Base-by-base conservation (phyloP, 2,797 vertebrate species). In the Paguma larvata region DNA sequence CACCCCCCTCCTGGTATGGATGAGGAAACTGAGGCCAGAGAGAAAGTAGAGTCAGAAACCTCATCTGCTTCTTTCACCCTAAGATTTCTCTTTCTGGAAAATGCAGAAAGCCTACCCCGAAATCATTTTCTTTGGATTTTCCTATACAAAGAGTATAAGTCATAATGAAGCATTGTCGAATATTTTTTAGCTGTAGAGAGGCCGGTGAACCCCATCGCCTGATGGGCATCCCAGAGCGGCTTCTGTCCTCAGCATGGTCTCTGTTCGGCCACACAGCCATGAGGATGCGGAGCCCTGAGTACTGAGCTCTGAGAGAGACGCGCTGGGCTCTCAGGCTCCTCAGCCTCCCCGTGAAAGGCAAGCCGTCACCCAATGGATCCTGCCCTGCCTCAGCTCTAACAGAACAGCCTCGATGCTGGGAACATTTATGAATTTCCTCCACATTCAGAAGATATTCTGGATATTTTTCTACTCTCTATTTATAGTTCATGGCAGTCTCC, bases 1-100 rank as follows among this genome's bases (percentile, higher is more conserved):
- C 15, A 41, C 30, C 51, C 19, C n/a, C 70, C 23, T 34, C 75
- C 63, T 73, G 41, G 41, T 25, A 16, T 38, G 79, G 63, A 91
- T 11, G 63, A 85, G 41, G 48, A 95, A 59, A 95, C 85, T 41
- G 80, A 77, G 48, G 86, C 68, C 46, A 80, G 44, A 65, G 32
- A 84, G 19, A 30, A 91, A 46, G 23, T 5, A 23, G n/a, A n/a
- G 12, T 70, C 48, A 41, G 59, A 92, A 44, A 41, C 23, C 8
- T 38, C 51, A 30, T 56, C 72, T 44, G 13, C 18, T 72, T 67
- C 90, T 89, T 91, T 85, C 27, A 18, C 41, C 53, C 34, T 16
- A 87, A 85, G 32, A 56, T 46, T 51, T 85, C 65, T 67, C 62
- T 92, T 67, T 68, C 88, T 94, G 62, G 72, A 90, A 95, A 85